These are phyloP conservation scores for Sardinella longiceps DNA, from an alignment of 2,797 vertebrate genomes.

Conservation along the genomic window DNA sequence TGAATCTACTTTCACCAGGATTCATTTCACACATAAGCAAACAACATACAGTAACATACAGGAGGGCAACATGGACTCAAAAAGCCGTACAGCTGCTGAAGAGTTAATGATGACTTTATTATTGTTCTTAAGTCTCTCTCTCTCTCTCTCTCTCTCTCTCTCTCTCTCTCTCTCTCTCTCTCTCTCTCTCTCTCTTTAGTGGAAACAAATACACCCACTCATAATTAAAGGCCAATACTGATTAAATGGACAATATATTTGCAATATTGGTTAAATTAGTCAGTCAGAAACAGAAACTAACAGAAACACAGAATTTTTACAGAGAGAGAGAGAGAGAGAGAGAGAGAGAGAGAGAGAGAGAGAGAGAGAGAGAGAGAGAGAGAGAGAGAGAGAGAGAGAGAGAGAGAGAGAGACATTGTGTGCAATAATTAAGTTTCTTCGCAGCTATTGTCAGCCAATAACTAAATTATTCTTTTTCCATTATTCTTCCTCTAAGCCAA, in stretches of 20 bases:
- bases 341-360: too few relatives aligned
- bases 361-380: too few relatives aligned
- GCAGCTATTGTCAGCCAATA: neutral
- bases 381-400: too few relatives aligned
- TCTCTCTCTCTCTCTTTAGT: too few relatives aligned
- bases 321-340: too few relatives aligned
- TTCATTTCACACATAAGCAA: neutral
- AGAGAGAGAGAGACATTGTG: too few relatives aligned
- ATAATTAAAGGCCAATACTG: neutral
- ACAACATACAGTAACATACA: neutral
- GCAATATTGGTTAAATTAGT: too few relatives aligned
- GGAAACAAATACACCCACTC: neutral
- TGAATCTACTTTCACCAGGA: neutral
- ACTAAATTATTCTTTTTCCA: neutral
- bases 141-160: neutral
- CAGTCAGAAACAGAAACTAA: neutral
- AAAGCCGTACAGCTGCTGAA: neutral
- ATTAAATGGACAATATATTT: too few relatives aligned
- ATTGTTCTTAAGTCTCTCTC: neutral
- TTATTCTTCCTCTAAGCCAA: neutral
- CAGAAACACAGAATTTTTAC: neutral
- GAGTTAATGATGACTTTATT: neutral
- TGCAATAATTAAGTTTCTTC: constrained; percentile 1
- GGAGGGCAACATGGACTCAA: neutral
- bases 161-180: too few relatives aligned